These are phyloP conservation scores for Andricus quercusramuli DNA, from an alignment of 2,888 invertebrate genomes.

Conservation along the genomic window DNA sequence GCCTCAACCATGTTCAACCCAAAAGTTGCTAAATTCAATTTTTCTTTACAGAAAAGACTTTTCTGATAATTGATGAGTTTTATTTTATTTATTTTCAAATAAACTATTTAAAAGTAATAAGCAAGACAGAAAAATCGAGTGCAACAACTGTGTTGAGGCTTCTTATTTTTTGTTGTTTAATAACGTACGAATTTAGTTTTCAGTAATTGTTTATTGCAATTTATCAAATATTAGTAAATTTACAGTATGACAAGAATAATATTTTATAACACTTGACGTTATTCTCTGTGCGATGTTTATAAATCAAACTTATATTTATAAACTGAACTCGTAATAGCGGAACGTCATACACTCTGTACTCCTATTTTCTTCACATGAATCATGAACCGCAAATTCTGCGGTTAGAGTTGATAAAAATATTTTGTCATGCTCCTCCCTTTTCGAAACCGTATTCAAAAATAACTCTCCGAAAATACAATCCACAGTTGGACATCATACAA, in stretches of 20 bases:
- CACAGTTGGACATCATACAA: not conserved
- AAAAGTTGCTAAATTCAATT: no score
- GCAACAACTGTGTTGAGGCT: no score
- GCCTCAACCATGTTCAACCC: no score
- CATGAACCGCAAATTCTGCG: slow-evolving; percentile 12
- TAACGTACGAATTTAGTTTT: no score
- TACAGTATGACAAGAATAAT: not conserved
- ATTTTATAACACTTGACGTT: not conserved
- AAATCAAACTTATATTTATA: not conserved
- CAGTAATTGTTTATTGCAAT: not conserved
- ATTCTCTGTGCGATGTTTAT: not conserved
- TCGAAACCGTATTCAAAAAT: not conserved
- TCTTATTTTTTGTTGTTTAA: no score
- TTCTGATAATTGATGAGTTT: no score
- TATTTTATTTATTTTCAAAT: no score
- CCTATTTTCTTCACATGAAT: slow-evolving; percentile 19
- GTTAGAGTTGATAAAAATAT: slow-evolving; percentile 27
- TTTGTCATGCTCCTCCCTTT: slow-evolving; percentile 7
- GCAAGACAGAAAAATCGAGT: no score
- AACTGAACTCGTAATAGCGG: not conserved
- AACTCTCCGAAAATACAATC: not conserved
- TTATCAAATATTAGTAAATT: not conserved
- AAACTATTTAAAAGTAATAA: no score
- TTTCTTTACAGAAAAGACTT: no score
- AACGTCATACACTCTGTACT: not conserved